Evolutionary conservation across 2,888 invertebrate species (phyloP).

Genomic region (Lampropteryx suffumata): DNA sequence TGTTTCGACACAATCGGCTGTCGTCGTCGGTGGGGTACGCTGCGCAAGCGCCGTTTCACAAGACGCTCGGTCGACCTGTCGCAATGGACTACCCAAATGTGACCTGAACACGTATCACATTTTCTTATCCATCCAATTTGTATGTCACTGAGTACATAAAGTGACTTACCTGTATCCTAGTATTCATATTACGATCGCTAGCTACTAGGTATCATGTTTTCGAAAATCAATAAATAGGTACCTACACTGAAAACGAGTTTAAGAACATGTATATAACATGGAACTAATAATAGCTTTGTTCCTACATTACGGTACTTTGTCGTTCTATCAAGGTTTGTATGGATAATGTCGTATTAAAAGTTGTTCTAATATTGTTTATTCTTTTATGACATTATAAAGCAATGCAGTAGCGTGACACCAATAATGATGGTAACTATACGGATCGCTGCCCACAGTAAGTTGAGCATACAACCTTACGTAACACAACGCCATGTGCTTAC

Average conservation of each 20-base stretch:
- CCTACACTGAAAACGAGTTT: no score
- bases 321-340: neutral
- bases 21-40: constrained; percentile 67
- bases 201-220: neutral
- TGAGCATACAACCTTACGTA: constrained; percentile 62
- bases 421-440: constrained; percentile 62
- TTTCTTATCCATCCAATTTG: constrained; percentile 58
- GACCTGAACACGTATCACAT: constrained; percentile 79
- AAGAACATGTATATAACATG: no score
- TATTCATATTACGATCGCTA: constrained; percentile 1
- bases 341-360: no score
- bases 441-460: constrained; percentile 56
- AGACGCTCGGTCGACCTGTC: constrained; percentile 78
- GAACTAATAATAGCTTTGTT: no score
- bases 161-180: constrained; percentile 12
- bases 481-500: constrained; percentile 43
- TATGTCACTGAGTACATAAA: constrained; percentile 24
- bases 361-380: no score
- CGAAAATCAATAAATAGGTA: no score
- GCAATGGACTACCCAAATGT: constrained; percentile 80
- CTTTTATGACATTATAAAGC: constrained; percentile 33
- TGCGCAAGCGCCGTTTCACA: constrained; percentile 81
- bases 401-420: constrained; percentile 45
- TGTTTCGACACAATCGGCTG: constrained; percentile 73
- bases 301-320: neutral